These are phyloP conservation scores for Dioctria rufipes DNA, from an alignment of 2,888 invertebrate genomes.

Conservation along the genomic window DNA sequence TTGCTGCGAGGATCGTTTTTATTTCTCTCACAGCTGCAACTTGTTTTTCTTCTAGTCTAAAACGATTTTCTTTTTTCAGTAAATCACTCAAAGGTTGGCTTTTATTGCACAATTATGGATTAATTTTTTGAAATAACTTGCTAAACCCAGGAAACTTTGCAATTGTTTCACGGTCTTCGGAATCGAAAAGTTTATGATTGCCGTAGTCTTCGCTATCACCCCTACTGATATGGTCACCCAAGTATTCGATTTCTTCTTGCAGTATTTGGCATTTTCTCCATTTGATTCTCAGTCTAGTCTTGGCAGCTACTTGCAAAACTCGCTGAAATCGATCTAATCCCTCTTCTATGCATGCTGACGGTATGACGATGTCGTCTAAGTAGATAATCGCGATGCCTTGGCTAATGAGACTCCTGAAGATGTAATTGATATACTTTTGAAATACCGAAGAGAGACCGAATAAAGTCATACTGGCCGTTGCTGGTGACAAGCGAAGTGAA, in stretches of 20 bases:
- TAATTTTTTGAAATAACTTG: slow-evolving; percentile 52
- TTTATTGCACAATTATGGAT: slow-evolving; percentile 33
- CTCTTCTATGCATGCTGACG: slow-evolving; percentile 52
- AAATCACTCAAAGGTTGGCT: slow-evolving; percentile 27
- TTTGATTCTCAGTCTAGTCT: slow-evolving; percentile 56
- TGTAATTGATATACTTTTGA: slow-evolving; percentile 59
- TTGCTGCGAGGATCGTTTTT: background rate
- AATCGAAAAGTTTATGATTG: slow-evolving; percentile 18
- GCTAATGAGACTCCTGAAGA: slow-evolving; percentile 54
- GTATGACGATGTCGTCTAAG: slow-evolving; percentile 62
- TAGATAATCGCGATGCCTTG: slow-evolving; percentile 59
- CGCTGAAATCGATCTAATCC: slow-evolving; percentile 50
- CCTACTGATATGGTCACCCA: no score
- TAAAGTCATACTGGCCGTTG: slow-evolving; percentile 62
- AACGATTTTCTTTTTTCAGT: slow-evolving; percentile 6
- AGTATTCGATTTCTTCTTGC: slow-evolving; percentile 15
- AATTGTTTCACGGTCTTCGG: slow-evolving; percentile 46
- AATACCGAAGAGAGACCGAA: slow-evolving; percentile 64
- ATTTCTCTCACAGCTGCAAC: background rate
- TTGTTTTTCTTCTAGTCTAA: slow-evolving; percentile 2
- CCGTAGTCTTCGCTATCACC: background rate
- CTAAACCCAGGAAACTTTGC: slow-evolving; percentile 54
- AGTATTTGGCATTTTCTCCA: slow-evolving; percentile 51
- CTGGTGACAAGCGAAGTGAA: slow-evolving; percentile 63
- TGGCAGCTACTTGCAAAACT: slow-evolving; percentile 53